Percentiles rank a stretch among this genome's conserved stretches.
These are phyloP conservation scores for Phragmatobia fuliginosa DNA, from an alignment of 2,888 invertebrate genomes.

Conservation along the genomic window DNA sequence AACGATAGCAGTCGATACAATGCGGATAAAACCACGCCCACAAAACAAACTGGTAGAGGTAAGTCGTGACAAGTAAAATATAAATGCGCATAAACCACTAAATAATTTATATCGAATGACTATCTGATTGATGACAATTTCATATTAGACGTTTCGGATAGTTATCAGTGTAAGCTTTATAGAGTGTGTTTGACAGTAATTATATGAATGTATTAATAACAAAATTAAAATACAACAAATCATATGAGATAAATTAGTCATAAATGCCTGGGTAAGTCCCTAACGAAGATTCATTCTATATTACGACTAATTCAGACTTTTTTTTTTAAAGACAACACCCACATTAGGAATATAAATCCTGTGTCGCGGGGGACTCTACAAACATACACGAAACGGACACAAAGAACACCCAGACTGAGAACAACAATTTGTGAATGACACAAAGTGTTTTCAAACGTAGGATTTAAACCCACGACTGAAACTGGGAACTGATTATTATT, in stretches of 20 bases:
- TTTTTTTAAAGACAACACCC: too few relatives aligned
- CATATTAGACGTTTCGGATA: slow-evolving; percentile 45
- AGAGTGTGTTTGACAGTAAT: background rate
- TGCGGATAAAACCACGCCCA: slow-evolving; percentile 64
- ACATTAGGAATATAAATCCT: too few relatives aligned
- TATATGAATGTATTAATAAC: background rate
- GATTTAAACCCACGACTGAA: too few relatives aligned
- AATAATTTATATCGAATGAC: slow-evolving; percentile 56
- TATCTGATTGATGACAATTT: slow-evolving; percentile 53
- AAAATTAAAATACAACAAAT: background rate
- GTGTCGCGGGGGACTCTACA: too few relatives aligned
- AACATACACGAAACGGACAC: too few relatives aligned
- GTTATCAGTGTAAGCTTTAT: background rate
- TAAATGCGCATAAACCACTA: slow-evolving; percentile 58
- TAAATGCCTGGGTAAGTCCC: background rate
- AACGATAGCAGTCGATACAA: slow-evolving; percentile 67
- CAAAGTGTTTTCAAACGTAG: too few relatives aligned
- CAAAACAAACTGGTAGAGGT: slow-evolving; percentile 58
- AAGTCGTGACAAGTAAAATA: slow-evolving; percentile 68
- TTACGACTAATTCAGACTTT: background rate
- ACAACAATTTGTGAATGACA: too few relatives aligned
- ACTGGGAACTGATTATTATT: too few relatives aligned
- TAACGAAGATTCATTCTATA: background rate
- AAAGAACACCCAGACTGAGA: too few relatives aligned
- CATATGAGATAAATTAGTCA: background rate